Percentiles rank a stretch among this genome's conserved stretches.
Conservation (phyloP, 2,113 vertebrate species). For the Lipophrys pholis region DNA sequence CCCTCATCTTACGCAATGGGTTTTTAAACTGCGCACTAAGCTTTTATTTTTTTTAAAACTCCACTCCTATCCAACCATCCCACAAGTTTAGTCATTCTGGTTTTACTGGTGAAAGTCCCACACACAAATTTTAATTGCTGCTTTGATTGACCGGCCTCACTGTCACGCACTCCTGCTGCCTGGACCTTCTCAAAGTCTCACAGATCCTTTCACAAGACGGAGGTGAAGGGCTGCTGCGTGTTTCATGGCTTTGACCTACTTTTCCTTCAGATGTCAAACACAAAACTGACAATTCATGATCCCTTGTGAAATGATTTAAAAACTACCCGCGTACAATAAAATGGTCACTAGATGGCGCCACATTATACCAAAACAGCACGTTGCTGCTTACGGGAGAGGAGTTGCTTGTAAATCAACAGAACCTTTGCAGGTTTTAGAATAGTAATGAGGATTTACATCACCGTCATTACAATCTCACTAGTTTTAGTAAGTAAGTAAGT, state of each 20-base stretch:
- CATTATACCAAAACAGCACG: conserved; percentile 21
- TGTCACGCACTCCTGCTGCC: neutral
- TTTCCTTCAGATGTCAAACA: conserved; percentile 19
- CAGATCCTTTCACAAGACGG: neutral
- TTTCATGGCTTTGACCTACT: conserved; percentile 17
- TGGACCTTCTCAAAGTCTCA: conserved; percentile 8
- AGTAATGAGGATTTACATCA: too few species aligned
- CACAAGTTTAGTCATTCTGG: conserved; percentile 36
- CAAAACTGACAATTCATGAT: conserved; percentile 9
- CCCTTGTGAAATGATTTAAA: neutral
- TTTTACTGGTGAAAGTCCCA: conserved; percentile 37
- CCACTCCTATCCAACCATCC: conserved; percentile 9
- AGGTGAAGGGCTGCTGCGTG: neutral
- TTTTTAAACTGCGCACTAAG: neutral
- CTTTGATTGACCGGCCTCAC: neutral
- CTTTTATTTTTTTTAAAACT: neutral
- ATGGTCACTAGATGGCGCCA: conserved; percentile 59
- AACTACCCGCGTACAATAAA: neutral
- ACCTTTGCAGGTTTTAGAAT: neutral
- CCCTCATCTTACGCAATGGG: conserved; percentile 18
- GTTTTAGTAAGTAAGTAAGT: too few species aligned
- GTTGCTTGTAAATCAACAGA: neutral
- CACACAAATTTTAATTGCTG: neutral
- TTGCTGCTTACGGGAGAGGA: neutral
- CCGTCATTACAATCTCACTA: too few species aligned